Evolutionary conservation across 2,888 invertebrate species (phyloP).

Genomic region (Thumatha senex): DNA sequence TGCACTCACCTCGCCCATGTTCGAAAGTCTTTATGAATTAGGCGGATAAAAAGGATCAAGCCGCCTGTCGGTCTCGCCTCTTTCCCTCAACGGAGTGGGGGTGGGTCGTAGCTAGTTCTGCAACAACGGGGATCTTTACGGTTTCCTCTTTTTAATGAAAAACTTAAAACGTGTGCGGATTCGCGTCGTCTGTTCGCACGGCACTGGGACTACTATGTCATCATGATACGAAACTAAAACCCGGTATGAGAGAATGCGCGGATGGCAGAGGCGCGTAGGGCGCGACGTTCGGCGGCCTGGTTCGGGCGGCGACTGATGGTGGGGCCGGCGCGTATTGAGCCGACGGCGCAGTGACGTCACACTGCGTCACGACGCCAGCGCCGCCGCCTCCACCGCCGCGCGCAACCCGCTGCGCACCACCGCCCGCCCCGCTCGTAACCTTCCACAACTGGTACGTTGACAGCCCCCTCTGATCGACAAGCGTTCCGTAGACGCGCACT

Average conservation of each 20-base stretch:
- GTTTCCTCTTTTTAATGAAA: constrained; percentile 76
- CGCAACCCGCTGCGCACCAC: constrained; percentile 60
- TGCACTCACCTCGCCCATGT: constrained; percentile 83
- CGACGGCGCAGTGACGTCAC: constrained; percentile 88
- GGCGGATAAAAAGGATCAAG: constrained; percentile 77
- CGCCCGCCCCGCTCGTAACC: constrained; percentile 69
- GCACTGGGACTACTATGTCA: constrained; percentile 79
- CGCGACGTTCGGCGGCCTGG: constrained; percentile 78
- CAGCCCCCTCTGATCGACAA: constrained; percentile 64
- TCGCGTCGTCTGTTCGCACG: constrained; percentile 75
- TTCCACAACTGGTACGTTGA: constrained; percentile 73
- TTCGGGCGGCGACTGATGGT: constrained; percentile 84
- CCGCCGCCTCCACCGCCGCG: constrained; percentile 70
- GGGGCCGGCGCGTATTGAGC: constrained; percentile 85
- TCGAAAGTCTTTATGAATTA: constrained; percentile 78
- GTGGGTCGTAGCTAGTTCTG: constrained; percentile 81
- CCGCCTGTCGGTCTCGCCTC: constrained; percentile 78
- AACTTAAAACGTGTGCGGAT: constrained; percentile 81
- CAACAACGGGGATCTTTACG: constrained; percentile 80
- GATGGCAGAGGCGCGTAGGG: constrained; percentile 71
- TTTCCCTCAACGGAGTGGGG: constrained; percentile 74
- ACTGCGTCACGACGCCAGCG: constrained; percentile 85
- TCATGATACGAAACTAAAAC: constrained; percentile 80
- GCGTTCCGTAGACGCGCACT: constrained; percentile 46
- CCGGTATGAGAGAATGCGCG: constrained; percentile 78